Evolutionary conservation across 2,797 vertebrate genomes (phyloP).

Genomic region (Epinephelus malabaricus): DNA sequence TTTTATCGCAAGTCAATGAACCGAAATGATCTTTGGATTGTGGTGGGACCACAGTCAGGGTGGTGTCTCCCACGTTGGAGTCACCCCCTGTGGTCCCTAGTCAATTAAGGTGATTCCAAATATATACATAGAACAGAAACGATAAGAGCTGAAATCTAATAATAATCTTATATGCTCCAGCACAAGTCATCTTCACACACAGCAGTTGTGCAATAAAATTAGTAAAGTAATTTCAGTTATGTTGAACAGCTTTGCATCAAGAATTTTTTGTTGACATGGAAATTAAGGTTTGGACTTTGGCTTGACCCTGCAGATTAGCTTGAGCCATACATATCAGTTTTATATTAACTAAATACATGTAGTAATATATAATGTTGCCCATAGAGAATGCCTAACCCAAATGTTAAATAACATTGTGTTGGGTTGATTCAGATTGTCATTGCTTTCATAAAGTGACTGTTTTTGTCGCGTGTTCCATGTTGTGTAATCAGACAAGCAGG

Average conservation of each 20-base stretch:
- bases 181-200: background rate
- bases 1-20: conserved; percentile 71
- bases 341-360: background rate
- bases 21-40: conserved; percentile 69
- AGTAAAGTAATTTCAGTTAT: background rate
- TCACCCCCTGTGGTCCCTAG: conserved; percentile 44
- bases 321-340: background rate
- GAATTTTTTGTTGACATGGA: background rate
- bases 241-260: background rate
- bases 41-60: conserved; percentile 30
- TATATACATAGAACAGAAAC: background rate
- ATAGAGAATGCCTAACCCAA: background rate
- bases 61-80: conserved; percentile 19
- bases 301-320: background rate
- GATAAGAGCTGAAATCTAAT: background rate
- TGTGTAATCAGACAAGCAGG: conserved; percentile 8
- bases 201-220: background rate
- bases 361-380: background rate
- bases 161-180: background rate
- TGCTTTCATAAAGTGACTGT: conserved; percentile 22
- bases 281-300: background rate
- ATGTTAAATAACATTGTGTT: background rate
- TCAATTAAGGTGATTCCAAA: background rate
- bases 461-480: conserved; percentile 2
- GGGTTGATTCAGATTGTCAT: background rate